Base-by-base conservation (phyloP, 1,140 invertebrate species). In the Venturia canescens region DNA sequence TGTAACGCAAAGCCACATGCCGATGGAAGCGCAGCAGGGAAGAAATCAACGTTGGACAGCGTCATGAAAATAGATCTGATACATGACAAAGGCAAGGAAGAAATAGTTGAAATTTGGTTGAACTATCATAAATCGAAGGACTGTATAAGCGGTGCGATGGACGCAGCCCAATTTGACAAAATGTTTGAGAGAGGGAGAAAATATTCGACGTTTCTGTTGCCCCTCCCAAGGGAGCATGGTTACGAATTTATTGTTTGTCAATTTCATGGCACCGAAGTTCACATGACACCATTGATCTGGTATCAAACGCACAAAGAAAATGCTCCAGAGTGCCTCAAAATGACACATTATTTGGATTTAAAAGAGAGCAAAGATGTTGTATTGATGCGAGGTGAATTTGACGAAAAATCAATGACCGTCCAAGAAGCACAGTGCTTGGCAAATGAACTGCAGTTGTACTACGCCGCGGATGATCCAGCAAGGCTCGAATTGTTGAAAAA, bases 231-330 rank as follows among this genome's bases (percentile, higher is more conserved):
- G 82, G 93, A 94, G 26, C 94, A 96, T 86, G 97, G 97, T 16
- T 98, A 97, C 91, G 97, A 98, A 90, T 98, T 98, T 87, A 95
- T 98, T 78, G 93, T 98, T 89, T 93, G 94, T 81, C 97, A 98
- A 90, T 95, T 96, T 91, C 92, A 93, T 84, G 94, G 90, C 50
- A 95, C 95, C 84, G 94, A 96, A 84, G 94, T 97, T 4, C 97
- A 98, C 88, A 97, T 98, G 89, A 98, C 97, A 6, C 96, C 97
- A 6, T 91, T 98, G 15, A 91, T 97, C 18, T 96, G 96, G 90
- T 98, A 96, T 89, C 97, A 97, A 94, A 94, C 96, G 1, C 96
- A 98, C 85, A 96, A 97, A 90, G 98, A 98, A 92, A 97, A 98
- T 93, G 96, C 97, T 0, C 97, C 97, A 0, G 97, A 98, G 89